phyloP scores from a whole-genome alignment of 2,113 vertebrate species.

The Peucedramus taeniatus region DNA sequence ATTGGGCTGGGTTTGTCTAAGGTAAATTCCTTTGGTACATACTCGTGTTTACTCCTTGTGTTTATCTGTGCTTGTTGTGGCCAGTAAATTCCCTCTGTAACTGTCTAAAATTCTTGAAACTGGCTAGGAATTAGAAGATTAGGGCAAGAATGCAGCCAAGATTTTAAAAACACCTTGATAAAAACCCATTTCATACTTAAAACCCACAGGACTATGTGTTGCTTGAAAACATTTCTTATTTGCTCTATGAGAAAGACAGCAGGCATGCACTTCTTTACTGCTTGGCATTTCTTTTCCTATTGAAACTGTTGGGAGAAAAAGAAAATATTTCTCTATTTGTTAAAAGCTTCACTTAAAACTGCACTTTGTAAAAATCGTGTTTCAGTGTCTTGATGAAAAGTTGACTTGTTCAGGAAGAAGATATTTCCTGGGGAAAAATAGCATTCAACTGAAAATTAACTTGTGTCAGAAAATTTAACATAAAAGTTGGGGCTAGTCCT shows the following conservation, averaged over 20 bases:
- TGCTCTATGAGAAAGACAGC: neutral
- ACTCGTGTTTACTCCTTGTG: fast-evolving
- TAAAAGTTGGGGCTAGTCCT: neutral
- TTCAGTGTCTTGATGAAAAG: neutral
- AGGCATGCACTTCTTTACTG: neutral
- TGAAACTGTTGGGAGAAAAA: neutral
- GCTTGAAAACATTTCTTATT: neutral
- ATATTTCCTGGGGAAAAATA: neutral
- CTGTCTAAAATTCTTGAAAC: neutral
- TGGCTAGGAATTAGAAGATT: neutral
- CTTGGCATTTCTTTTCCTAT: neutral
- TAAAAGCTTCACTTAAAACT: neutral
- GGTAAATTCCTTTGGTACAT: neutral
- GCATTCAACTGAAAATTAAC: neutral
- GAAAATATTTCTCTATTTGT: neutral
- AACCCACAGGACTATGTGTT: neutral
- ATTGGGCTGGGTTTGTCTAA: neutral
- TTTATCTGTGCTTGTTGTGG: neutral
- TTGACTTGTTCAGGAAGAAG: neutral
- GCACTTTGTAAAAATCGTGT: neutral
- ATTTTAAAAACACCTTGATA: neutral
- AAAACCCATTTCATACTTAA: neutral
- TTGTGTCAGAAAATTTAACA: neutral
- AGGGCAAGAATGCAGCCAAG: neutral
- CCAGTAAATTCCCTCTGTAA: neutral